Percentiles rank a stretch among this genome's conserved stretches.
Evolutionary conservation across 1,140 invertebrate species (phyloP).

Genomic region (Drosophila trapezifrons): DNA sequence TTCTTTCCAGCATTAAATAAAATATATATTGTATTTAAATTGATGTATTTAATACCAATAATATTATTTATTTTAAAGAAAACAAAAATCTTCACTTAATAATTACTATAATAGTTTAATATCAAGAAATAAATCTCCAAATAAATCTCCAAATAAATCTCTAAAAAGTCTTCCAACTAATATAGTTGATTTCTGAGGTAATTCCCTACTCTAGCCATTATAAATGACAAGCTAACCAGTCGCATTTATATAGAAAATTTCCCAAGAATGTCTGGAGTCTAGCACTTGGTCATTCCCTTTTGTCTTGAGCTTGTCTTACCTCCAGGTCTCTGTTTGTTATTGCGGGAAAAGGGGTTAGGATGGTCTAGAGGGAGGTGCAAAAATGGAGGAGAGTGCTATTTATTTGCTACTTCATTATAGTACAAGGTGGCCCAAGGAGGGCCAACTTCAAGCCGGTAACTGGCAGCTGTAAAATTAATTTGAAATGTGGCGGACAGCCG

Average conservation of each 20-base stretch:
- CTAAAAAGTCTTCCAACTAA: too few species aligned
- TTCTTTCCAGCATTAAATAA: too few species aligned
- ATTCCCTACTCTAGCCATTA: conserved; percentile 25
- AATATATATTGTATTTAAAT: background rate
- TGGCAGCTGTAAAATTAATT: conserved; percentile 76
- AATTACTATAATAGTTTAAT: too few species aligned
- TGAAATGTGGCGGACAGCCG: conserved; percentile 62
- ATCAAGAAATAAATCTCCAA: too few species aligned
- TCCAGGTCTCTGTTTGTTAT: conserved; percentile 15
- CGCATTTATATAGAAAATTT: conserved; percentile 59
- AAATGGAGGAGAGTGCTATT: conserved; percentile 47
- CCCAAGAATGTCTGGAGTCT: conserved; percentile 24
- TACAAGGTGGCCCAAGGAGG: conserved; percentile 49
- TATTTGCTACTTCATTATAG: conserved; percentile 80
- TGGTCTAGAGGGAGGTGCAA: background rate
- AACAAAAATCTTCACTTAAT: too few species aligned
- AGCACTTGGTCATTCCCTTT: conserved; percentile 15
- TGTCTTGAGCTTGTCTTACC: conserved; percentile 1
- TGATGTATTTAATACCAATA: too few species aligned
- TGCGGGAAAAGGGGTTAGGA: conserved; percentile 3
- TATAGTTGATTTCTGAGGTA: background rate
- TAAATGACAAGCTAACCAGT: conserved; percentile 63
- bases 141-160: too few species aligned
- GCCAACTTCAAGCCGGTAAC: conserved; percentile 36
- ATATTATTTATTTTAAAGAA: too few species aligned